Evolutionary conservation across 2,113 vertebrate genomes (phyloP).

Genomic region (Microtus pennsylvanicus): DNA sequence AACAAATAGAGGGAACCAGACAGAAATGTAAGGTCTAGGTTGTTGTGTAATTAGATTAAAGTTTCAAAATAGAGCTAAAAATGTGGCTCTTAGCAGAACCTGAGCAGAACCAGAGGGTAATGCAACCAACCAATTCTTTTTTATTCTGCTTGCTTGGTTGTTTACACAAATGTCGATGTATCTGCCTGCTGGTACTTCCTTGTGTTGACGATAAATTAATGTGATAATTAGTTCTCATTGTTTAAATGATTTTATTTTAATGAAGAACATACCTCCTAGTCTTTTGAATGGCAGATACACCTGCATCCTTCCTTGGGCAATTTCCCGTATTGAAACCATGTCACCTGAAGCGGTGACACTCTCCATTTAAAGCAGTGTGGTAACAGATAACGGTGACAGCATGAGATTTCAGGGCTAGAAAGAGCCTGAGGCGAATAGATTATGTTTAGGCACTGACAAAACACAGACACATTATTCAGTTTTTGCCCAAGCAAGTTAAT

Average conservation of each 20-base stretch:
- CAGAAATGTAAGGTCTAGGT: neutral
- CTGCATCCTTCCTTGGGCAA: constrained; percentile 56
- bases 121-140: neutral
- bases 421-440: constrained; percentile 73
- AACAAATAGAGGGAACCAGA: neutral
- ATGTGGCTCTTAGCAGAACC: neutral
- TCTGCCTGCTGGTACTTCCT: constrained; percentile 29
- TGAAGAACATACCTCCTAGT: constrained; percentile 46
- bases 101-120: neutral
- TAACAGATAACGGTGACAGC: constrained; percentile 68
- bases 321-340: constrained; percentile 52
- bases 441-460: constrained; percentile 66
- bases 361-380: constrained; percentile 66
- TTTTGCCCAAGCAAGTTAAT: constrained; percentile 69
- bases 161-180: constrained; percentile 53
- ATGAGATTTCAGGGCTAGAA: constrained; percentile 69
- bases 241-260: constrained; percentile 72
- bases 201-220: constrained; percentile 73
- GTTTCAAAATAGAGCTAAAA: neutral
- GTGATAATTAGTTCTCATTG: constrained; percentile 72
- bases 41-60: neutral
- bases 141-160: constrained; percentile 11
- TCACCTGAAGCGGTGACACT: constrained; percentile 62
- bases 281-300: constrained; percentile 72
- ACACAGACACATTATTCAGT: constrained; percentile 64